Base-by-base conservation (phyloP, 92 coral and sea anemone species). In the Epizoanthus rinbou region DNA sequence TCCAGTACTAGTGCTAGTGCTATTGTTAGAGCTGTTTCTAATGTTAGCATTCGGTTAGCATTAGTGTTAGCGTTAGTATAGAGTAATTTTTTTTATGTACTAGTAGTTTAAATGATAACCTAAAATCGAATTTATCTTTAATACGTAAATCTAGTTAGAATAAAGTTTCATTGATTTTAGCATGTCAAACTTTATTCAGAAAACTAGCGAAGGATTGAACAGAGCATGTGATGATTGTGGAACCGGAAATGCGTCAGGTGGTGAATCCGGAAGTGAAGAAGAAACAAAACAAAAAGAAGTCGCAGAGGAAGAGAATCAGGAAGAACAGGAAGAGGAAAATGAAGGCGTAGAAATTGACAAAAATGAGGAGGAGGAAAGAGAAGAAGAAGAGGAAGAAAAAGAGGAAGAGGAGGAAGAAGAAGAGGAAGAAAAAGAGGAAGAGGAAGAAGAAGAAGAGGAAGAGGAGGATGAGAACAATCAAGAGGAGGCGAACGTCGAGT, bases 401-500 rank as follows among this genome's bases (percentile, higher is more conserved):
- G 76, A 86, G 11, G 43, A 50, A 21, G 81, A 80, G 17, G 14
- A 22, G 57, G 14, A 65, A 5, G 71, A 47, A 15, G 54, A 31
- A 3, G 78, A 65, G 6, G 64, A 60, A 0, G 9, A 62, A 50
- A 7, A 17, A 24, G 72, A 59, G n/a, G 80, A 84, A 17, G 86
- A 65, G 52, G 73, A 47, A 21, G 84, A 85, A 1, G 80, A 60
- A 13, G 52, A 60, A 1, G 73, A 75, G 13, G 80, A 82, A 19
- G 82, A 86, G 35, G 43, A 39, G n/a, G 83, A 56, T 47, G 71
- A 74, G 21, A 80, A 83, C 64, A 60, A 39, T 4, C 31, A 74
- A 4, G 84, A 68, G 59, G 70, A 87, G 18, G 86, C 80, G 31
- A 73, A 79, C 54, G 80, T 60, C 3, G 79, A 84, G 13, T 72